These are phyloP conservation scores for Callosobruchus maculatus DNA, from an alignment of 2,888 invertebrate genomes.

Conservation along the genomic window DNA sequence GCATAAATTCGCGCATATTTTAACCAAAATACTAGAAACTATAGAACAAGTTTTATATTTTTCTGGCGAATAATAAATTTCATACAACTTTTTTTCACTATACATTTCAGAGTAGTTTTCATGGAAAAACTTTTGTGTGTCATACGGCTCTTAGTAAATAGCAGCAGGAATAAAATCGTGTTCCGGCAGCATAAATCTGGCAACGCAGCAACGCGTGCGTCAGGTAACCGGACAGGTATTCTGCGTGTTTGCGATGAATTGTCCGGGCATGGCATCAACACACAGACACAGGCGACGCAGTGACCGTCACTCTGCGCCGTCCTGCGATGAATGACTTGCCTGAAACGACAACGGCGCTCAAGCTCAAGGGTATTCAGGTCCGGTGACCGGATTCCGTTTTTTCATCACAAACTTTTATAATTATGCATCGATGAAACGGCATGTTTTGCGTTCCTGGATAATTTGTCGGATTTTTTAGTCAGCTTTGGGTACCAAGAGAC, in stretches of 20 bases:
- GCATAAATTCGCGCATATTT: too few species aligned
- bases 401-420: neutral
- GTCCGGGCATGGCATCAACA: neutral
- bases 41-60: too few species aligned
- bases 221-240: neutral
- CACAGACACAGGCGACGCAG: neutral
- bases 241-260: neutral
- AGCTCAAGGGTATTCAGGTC: neutral
- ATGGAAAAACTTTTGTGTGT: too few species aligned
- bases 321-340: neutral
- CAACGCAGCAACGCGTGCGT: neutral
- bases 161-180: too few species aligned
- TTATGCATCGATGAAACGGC: neutral
- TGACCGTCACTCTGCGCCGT: neutral
- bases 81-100: too few species aligned
- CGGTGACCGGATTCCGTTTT: neutral
- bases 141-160: too few species aligned
- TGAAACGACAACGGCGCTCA: neutral
- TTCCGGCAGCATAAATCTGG: too few species aligned
- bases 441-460: neutral
- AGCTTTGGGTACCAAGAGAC: too few species aligned
- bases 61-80: too few species aligned
- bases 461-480: neutral
- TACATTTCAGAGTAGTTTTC: too few species aligned
- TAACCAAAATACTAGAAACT: too few species aligned